These are phyloP conservation scores for Crenuchus spilurus DNA, from an alignment of 2,797 vertebrate species.

Conservation along the genomic window DNA sequence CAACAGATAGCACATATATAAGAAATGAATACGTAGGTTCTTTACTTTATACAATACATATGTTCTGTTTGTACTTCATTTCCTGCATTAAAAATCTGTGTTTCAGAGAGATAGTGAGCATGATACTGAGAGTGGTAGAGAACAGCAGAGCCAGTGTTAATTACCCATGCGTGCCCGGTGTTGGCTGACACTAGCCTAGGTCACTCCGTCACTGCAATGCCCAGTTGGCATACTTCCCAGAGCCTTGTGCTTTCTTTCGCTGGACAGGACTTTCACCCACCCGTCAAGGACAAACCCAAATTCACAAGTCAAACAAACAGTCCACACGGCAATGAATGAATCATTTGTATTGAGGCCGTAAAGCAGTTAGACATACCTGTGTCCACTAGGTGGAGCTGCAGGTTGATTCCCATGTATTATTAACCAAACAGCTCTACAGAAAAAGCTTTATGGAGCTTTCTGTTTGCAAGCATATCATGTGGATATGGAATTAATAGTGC, in stretches of 20 bases:
- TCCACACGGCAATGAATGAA: background rate
- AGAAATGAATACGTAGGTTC: too few species aligned
- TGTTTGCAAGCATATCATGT: too few species aligned
- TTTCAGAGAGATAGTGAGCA: background rate
- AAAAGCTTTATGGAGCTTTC: background rate
- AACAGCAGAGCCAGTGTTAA: slow-evolving; percentile 52
- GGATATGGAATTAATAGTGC: background rate
- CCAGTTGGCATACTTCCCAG: slow-evolving; percentile 26
- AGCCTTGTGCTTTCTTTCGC: slow-evolving; percentile 11
- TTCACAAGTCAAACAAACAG: slow-evolving; percentile 7
- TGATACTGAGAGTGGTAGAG: slow-evolving; percentile 40
- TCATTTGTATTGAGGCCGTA: background rate
- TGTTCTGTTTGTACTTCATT: too few species aligned
- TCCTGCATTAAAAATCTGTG: too few species aligned
- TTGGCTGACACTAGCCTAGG: slow-evolving; percentile 38
- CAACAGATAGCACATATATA: too few species aligned
- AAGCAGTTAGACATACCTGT: background rate
- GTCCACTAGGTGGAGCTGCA: slow-evolving; percentile 72
- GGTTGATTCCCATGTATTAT: slow-evolving; percentile 42
- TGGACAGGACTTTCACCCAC: background rate
- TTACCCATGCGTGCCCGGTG: slow-evolving; percentile 45
- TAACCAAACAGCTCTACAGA: background rate
- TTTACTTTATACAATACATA: too few species aligned
- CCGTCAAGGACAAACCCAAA: background rate
- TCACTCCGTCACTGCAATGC: slow-evolving; percentile 37